A percentile compares a stretch with the other conserved stretches of the same genome.
Evolutionary conservation across 2,888 invertebrate species (phyloP).

Genomic region (Rhamphomyia laevipes): DNA sequence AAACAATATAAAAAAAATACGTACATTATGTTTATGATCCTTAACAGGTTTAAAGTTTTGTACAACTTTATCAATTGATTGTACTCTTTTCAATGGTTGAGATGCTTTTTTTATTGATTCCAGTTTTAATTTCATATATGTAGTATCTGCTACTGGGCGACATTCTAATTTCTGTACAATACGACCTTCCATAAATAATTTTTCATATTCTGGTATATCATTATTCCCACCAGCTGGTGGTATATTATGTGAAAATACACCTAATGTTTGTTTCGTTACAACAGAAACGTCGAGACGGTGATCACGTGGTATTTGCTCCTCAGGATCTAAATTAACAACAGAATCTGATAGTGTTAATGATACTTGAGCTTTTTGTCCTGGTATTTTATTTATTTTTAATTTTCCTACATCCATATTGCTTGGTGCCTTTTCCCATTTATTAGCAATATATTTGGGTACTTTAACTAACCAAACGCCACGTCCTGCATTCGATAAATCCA

Average conservation of each 20-base stretch:
- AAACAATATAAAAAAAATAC: slow-evolving; percentile 24
- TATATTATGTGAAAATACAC: slow-evolving; percentile 78
- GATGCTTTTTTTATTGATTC: slow-evolving; percentile 79
- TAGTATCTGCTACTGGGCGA: slow-evolving; percentile 73
- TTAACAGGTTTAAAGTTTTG: slow-evolving; percentile 87
- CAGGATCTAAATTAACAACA: slow-evolving; percentile 64
- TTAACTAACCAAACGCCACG: slow-evolving; percentile 96
- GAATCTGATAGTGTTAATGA: slow-evolving; percentile 72
- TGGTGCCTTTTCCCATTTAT: slow-evolving; percentile 86
- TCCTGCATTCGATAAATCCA: slow-evolving; percentile 79
- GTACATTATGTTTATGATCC: slow-evolving; percentile 84
- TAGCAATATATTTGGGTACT: slow-evolving; percentile 90
- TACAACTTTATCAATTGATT: slow-evolving; percentile 76
- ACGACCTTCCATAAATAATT: slow-evolving; percentile 81
- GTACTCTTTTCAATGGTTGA: slow-evolving; percentile 74
- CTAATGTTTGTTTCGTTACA: slow-evolving; percentile 81
- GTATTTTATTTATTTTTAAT: slow-evolving; percentile 69
- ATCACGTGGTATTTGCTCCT: slow-evolving; percentile 80
- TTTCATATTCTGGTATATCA: slow-evolving; percentile 68
- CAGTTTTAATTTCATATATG: slow-evolving; percentile 83
- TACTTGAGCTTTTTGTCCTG: slow-evolving; percentile 77
- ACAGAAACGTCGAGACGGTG: slow-evolving; percentile 85
- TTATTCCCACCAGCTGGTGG: slow-evolving; percentile 38
- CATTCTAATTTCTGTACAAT: slow-evolving; percentile 96
- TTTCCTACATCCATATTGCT: slow-evolving; percentile 89